Conservation (phyloP, 2,113 vertebrate species). For the Antigone vipio region DNA sequence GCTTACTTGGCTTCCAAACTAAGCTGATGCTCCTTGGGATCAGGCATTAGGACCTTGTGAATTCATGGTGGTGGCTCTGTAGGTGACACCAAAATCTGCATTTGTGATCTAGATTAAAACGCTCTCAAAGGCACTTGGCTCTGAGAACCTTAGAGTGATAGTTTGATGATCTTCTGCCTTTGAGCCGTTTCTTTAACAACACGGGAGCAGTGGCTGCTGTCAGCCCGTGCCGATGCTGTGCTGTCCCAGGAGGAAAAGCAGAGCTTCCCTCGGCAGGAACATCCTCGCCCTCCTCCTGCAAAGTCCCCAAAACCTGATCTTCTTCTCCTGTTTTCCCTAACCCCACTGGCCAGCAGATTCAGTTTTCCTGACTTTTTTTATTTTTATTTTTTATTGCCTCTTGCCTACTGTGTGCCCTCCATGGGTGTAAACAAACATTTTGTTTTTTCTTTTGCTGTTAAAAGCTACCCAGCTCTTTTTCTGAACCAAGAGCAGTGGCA, state of each 20-base stretch:
- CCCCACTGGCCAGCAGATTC: background rate
- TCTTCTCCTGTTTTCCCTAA: background rate
- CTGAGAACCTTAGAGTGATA: background rate
- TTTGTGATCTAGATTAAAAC: background rate
- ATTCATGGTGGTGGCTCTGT: background rate
- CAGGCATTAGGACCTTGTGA: background rate
- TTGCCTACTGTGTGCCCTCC: background rate
- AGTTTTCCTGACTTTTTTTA: background rate
- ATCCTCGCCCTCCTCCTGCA: background rate
- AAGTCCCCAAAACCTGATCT: no score
- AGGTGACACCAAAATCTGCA: background rate
- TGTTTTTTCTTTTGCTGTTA: background rate
- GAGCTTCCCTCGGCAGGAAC: background rate
- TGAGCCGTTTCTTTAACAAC: accelerated
- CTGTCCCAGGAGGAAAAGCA: background rate
- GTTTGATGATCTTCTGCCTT: background rate
- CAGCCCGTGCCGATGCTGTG: accelerated
- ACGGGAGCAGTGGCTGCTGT: background rate
- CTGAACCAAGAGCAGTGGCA: background rate
- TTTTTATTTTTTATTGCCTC: background rate
- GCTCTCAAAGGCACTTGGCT: background rate
- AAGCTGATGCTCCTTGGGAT: background rate
- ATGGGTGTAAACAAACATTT: background rate
- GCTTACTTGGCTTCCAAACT: background rate
- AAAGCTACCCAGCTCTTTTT: background rate